Evolutionary conservation across 2,888 invertebrate species (phyloP), one percentile per base, ranked within the genome.

Genomic region (Schizotus pectinicornis): DNA sequence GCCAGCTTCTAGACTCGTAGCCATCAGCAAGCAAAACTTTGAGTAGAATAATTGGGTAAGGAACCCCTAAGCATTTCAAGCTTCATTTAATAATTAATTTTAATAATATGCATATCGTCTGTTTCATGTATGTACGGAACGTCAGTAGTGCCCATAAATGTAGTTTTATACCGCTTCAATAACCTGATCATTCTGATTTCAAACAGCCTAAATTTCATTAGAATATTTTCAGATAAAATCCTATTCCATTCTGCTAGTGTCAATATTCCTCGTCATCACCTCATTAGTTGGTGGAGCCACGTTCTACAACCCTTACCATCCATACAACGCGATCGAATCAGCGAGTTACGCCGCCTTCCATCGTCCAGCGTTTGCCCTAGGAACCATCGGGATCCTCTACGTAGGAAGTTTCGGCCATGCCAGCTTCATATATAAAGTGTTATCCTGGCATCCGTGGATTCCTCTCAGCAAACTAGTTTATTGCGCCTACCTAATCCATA

Each of bases 391-490:
- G 0, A 60, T 87, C 2, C 75, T 86, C 0, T 76, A 83, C 30
- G 82, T 83, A 30, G 83, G 84, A 49, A 81, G 83, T 1, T 81
- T 83, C 58, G 87, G 87, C 39, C 78, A 79, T 57, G 73, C 73
- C 7, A 69, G 62, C 30, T 64, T 74, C 30, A 35, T 77, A 30
- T 66, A 69, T 9, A 69, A 81, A 80, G 79, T 84, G 42, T 72
- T 86, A 1, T 79, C 80, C 42, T 86, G 86, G 86, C 80, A 79
- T 42, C 83, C 84, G 0, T 86, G 84, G 82, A 81, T 83, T 39
- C 84, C 85, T 0, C 77, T 87, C 0, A 85, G 86, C 64, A 82
- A 85, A 46, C 79, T 87, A 31, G 79, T 84, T 0, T 87, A 86
- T 69, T 37, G 74, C 42, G 85, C 85, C 0, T 87, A 86, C 68